Percentiles rank a stretch among this genome's conserved stretches.
These are phyloP conservation scores for Rhopilema esculentum DNA, from an alignment of 30 jellyfish, hydroid and myxozoan genomes.

Conservation along the genomic window DNA sequence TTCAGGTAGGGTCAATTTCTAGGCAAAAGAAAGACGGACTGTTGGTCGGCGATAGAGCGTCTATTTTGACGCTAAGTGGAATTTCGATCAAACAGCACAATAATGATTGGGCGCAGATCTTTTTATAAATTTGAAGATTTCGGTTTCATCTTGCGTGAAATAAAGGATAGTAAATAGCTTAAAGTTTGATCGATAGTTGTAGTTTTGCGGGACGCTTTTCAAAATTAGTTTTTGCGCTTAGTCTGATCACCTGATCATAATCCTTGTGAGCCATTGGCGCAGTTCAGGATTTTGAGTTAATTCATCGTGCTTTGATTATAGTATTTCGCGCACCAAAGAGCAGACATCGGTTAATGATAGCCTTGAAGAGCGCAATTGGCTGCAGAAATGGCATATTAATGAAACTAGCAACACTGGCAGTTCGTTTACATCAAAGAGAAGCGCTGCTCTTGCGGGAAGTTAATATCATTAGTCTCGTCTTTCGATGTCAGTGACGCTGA, in stretches of 20 bases:
- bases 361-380: neutral
- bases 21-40: no score
- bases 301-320: neutral
- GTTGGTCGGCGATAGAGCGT: no score
- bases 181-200: neutral
- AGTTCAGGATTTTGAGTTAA: neutral
- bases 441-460: conserved; percentile 16
- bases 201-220: neutral
- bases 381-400: neutral
- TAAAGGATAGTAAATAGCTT: neutral
- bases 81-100: neutral
- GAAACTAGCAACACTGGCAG: neutral
- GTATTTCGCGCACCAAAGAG: neutral
- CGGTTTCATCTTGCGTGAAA: neutral
- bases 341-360: neutral
- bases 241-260: conserved; percentile 11
- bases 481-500: no score
- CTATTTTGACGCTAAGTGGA: neutral
- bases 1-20: no score
- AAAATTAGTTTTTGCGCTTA: neutral
- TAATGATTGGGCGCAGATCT: neutral
- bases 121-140: neutral
- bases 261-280: conserved; percentile 13
- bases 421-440: neutral
- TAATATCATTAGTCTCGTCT: conserved; percentile 15